Evolutionary conservation across 2,888 invertebrate species (phyloP), one percentile per base, ranked within the genome.

Genomic region (Troglohyphantes excavatus): DNA sequence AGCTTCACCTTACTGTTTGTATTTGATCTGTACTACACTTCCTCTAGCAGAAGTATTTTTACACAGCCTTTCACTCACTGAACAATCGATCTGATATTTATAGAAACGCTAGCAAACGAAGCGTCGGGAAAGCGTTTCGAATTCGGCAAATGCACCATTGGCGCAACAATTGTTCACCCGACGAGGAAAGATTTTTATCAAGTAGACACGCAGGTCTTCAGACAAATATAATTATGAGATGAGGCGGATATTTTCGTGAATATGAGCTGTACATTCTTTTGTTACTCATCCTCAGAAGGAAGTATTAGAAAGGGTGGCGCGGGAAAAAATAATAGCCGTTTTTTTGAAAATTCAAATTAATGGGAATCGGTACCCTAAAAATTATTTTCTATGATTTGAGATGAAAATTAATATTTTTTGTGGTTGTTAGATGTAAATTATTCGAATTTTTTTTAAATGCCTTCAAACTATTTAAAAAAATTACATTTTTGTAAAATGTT

Each of bases 111-210:
- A 39, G 39, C 53, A 53, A 53, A 53, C n/a, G 53, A 53, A 53
- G 53, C 53, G 53, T 1, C 53, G 53, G 13, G 53, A 53, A 53
- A 53, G 2, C 2, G 9, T 17, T 53, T 53, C 53, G 53, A 53
- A 53, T n/a, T 53, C n/a, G 53, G 13, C 53, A 53, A 0, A 53
- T 53, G 53, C 9, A 33, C 5, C 53, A n/a, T 5, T 53, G 11
- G 13, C 53, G 53, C n/a, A 53, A n/a, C n/a, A n/a, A n/a, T 13
- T 65, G 43, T 78, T 78, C 65, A 65, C 65, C 65, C 23, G 43
- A 78, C 63, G 43, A 78, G 26, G 63, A 43, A 29, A 23, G 21
- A 39, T 23, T n/a, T 33, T 78, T 78, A 78, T 78, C 78, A 65
- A 1, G 61, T 26, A 78, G 78, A 78, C 26, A 46, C 26, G 26